phyloP scores from a whole-genome alignment of 2,797 vertebrate species.

The Hybognathus amarus region DNA sequence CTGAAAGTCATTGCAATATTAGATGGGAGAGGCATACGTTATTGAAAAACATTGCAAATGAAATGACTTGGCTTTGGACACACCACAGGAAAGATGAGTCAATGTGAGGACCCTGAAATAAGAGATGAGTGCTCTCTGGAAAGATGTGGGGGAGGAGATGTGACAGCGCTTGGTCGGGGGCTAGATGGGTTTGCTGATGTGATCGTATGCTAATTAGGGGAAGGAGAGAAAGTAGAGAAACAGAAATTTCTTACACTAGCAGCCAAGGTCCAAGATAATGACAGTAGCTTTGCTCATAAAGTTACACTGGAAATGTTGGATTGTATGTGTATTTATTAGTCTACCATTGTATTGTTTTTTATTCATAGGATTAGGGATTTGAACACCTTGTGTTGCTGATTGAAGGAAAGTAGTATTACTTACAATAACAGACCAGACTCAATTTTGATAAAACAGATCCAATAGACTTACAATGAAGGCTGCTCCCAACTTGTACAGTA shows the following conservation, averaged over 20 bases:
- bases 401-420: not conserved
- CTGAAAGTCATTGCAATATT: not conserved
- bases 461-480: not conserved
- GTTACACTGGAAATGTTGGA: not conserved
- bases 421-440: not conserved
- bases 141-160: constrained; percentile 22
- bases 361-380: not conserved
- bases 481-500: not conserved
- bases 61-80: constrained; percentile 18
- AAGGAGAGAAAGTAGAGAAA: constrained; percentile 12
- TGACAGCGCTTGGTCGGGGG: constrained; percentile 20
- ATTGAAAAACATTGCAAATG: not conserved
- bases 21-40: not conserved
- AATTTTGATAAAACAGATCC: not conserved
- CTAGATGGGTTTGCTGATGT: constrained; percentile 46
- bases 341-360: not conserved
- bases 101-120: constrained; percentile 15
- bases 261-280: not conserved
- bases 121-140: constrained; percentile 22
- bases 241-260: not conserved
- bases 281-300: not conserved
- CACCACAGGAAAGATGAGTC: constrained; percentile 16
- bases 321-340: constrained; percentile 2
- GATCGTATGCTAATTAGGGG: constrained; percentile 49
- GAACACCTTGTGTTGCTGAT: not conserved